A percentile compares a stretch with the other conserved stretches of the same genome.
These are phyloP conservation scores for Aphaenogaster ashmeadi DNA, from an alignment of 1,140 invertebrate genomes.

Conservation along the genomic window DNA sequence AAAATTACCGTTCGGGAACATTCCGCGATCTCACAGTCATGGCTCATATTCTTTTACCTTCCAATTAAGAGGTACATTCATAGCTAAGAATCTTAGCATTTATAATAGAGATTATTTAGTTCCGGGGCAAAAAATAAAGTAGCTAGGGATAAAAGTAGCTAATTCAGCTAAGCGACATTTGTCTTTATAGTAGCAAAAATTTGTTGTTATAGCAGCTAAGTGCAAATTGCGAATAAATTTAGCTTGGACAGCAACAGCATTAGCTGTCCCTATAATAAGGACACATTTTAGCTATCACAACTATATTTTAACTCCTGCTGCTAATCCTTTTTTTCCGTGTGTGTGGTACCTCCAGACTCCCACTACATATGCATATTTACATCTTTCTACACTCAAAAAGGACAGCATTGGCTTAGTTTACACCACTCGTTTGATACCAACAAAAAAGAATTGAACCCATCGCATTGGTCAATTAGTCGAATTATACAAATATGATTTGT, in stretches of 20 bases:
- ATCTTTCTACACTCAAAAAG: too few species aligned
- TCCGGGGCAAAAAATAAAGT: background rate
- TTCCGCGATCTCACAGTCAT: too few species aligned
- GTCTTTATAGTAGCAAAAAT: background rate
- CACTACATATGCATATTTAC: too few species aligned
- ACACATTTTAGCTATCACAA: background rate
- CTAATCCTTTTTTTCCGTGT: conserved; percentile 21
- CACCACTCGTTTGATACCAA: too few species aligned
- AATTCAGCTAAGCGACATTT: background rate
- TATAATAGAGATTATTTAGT: background rate
- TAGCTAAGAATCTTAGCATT: background rate
- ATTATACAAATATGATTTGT: too few species aligned
- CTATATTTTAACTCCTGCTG: background rate
- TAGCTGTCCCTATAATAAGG: background rate
- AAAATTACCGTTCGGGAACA: too few species aligned
- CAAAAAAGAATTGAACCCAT: too few species aligned
- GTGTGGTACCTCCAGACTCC: too few species aligned
- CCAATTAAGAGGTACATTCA: background rate
- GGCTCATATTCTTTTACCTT: too few species aligned
- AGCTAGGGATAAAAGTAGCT: too few species aligned
- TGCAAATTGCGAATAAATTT: background rate
- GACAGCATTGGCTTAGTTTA: too few species aligned
- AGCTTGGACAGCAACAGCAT: background rate
- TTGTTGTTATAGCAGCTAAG: background rate
- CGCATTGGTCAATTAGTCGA: too few species aligned